Evolutionary conservation across 2,797 vertebrate genomes (phyloP), one percentile per base, ranked within the genome.

Genomic region (Acrossocheilus fasciatus): DNA sequence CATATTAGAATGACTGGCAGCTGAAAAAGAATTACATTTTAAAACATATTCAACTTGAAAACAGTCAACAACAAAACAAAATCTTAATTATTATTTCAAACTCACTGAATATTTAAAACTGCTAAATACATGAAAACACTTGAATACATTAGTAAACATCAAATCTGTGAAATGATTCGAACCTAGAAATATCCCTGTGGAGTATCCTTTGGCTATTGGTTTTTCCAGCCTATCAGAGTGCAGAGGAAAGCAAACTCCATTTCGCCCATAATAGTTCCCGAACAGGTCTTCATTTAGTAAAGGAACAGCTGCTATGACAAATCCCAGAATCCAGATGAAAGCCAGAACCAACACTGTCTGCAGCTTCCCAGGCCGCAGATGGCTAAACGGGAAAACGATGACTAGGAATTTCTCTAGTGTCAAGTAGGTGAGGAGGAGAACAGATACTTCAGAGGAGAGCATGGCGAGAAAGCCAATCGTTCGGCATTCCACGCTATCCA

Each of bases 121-220:
- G 36, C 6, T 17, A 18, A 57, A 78, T 41, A 15, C 8, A 34
- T 34, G 77, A 80, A 50, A 30, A 70, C 23, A 45, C 12, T 64
- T 47, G 8, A 70, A 43, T n/a, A 83, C 73, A 57, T 23, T 9
- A 62, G 23, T 5, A 79, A 26, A 11, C 43, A 83, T 66, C 10
- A 72, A 69, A 69, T 11, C 72, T 84, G 39, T 76, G 5, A 66
- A 52, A 41, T 75, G 47, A 82, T 11, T 57, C 69, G 23, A 81
- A 97, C 96, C 96, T 87, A 97, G 94, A 91, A 98, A 97, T 91
- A 97, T 96, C 69, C 95, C 96, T 2, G 95, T 95, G 70, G 97
- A 97, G 93, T 97, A 97, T 70, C 92, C 93, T 89, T 95, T 95
- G 82, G 96, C 95, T 6, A 93, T 94, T 74, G 90, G 93, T 90